A percentile compares a stretch with the other conserved stretches of the same genome.
Evolutionary conservation across 2,797 vertebrate genomes (phyloP).

Genomic region (Acestrorhynchus altus): DNA sequence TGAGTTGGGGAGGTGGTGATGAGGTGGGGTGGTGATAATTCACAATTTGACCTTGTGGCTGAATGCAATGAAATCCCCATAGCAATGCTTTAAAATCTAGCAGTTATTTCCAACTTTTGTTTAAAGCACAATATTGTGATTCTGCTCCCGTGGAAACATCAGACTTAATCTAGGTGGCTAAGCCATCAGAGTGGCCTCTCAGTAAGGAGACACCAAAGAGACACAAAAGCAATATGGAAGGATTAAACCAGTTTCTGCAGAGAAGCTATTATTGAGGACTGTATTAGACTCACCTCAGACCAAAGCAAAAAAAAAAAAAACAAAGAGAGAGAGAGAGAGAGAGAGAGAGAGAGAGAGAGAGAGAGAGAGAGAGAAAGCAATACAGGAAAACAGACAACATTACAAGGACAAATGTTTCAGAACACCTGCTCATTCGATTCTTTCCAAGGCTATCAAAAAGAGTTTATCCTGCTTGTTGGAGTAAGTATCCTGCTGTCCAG

Average conservation of each 20-base stretch:
- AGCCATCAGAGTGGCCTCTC: constrained; percentile 3
- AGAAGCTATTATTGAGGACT: constrained; percentile 4
- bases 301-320: constrained; percentile 14
- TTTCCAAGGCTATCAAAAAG: too few species aligned
- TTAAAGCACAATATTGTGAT: constrained; percentile 4
- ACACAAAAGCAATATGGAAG: background rate
- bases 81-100: too few species aligned
- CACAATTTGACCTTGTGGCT: too few species aligned
- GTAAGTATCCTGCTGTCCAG: too few species aligned
- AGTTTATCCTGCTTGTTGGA: too few species aligned
- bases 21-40: too few species aligned
- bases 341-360: constrained; percentile 11
- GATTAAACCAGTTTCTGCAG: constrained; percentile 15
- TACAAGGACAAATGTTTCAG: too few species aligned
- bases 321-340: constrained; percentile 9
- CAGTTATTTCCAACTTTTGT: background rate
- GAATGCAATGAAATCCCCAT: too few species aligned
- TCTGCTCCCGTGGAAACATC: constrained; percentile 6
- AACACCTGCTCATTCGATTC: too few species aligned
- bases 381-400: too few species aligned
- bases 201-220: background rate
- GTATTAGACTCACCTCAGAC: constrained; percentile 7
- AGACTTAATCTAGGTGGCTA: background rate
- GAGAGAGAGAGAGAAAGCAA: constrained; percentile 29
- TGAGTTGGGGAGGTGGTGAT: too few species aligned